phyloP scores from a whole-genome alignment of 2,797 vertebrate species.

The Rhinella marina region DNA sequence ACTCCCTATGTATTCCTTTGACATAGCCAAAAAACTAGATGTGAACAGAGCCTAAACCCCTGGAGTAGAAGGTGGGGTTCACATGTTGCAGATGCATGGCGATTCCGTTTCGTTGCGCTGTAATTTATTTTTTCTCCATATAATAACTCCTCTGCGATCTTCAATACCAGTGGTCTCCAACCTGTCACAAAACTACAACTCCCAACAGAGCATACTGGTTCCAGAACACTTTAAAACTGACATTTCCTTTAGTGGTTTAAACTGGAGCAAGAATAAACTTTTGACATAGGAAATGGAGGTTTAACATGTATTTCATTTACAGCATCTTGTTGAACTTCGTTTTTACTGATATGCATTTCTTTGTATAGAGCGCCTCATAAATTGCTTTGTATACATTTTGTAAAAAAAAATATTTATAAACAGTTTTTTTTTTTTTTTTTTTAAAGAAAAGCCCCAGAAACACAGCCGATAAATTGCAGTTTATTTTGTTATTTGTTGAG shows the following conservation, averaged over 20 bases:
- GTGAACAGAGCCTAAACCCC: not conserved
- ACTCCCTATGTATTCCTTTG: too few relatives aligned
- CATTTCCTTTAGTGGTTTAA: slow-evolving; percentile 75
- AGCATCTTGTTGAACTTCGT: slow-evolving; percentile 80
- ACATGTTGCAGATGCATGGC: not conserved
- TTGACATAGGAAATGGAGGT: slow-evolving; percentile 78
- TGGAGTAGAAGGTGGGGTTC: not conserved
- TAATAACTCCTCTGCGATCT: not conserved
- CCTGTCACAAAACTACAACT: too few relatives aligned
- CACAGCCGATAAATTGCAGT: slow-evolving; percentile 86
- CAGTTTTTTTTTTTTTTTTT: slow-evolving; percentile 76
- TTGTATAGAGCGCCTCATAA: slow-evolving; percentile 85
- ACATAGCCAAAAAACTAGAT: too few relatives aligned
- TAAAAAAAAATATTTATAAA: slow-evolving; percentile 86
- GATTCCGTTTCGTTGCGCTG: not conserved
- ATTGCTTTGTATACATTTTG: slow-evolving; percentile 90
- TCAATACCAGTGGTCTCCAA: not conserved
- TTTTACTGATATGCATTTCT: slow-evolving; percentile 84
- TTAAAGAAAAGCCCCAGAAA: slow-evolving; percentile 73
- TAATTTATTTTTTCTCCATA: too few relatives aligned
- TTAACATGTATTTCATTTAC: slow-evolving; percentile 80
- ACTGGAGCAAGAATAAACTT: slow-evolving; percentile 74
- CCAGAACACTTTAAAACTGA: slow-evolving; percentile 74
- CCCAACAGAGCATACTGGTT: not conserved
- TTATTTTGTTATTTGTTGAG: slow-evolving; percentile 99